These are phyloP conservation scores for Cyphomyrus plagiostoma DNA, from an alignment of 2,113 vertebrate species.

Conservation along the genomic window DNA sequence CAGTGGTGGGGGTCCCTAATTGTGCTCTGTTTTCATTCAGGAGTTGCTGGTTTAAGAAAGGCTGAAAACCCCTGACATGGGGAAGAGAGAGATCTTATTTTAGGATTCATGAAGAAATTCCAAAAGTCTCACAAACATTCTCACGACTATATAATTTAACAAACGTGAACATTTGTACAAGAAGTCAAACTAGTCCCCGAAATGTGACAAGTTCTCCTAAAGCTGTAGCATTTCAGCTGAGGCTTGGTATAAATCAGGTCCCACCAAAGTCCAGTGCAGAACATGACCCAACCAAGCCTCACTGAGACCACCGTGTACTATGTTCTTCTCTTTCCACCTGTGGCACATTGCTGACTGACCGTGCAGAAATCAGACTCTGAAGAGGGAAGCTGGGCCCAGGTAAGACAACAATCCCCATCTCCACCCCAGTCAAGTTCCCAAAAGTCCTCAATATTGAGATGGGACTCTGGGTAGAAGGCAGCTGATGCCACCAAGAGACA, in stretches of 20 bases:
- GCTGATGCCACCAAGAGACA: background rate
- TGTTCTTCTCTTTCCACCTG: background rate
- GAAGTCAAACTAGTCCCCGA: background rate
- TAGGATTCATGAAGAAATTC: background rate
- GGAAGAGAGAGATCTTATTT: background rate
- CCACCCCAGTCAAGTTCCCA: background rate
- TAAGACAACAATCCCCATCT: constrained; percentile 42
- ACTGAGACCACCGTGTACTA: background rate
- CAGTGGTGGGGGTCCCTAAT: background rate
- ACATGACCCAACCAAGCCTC: background rate
- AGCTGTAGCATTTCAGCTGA: background rate
- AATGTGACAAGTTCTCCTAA: background rate
- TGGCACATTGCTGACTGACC: constrained; percentile 36
- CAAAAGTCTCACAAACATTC: background rate
- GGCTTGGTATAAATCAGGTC: background rate
- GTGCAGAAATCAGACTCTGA: constrained; percentile 83
- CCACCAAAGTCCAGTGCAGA: background rate
- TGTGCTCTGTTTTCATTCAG: background rate
- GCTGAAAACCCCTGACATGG: background rate
- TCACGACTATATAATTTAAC: background rate
- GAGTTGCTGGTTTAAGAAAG: background rate
- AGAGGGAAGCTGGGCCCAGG: constrained; percentile 98
- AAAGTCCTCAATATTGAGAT: background rate
- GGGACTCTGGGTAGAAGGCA: background rate
- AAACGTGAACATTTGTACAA: background rate